Conservation (phyloP, 2,113 vertebrate genomes). For the Cheirogaleus medius region DNA sequence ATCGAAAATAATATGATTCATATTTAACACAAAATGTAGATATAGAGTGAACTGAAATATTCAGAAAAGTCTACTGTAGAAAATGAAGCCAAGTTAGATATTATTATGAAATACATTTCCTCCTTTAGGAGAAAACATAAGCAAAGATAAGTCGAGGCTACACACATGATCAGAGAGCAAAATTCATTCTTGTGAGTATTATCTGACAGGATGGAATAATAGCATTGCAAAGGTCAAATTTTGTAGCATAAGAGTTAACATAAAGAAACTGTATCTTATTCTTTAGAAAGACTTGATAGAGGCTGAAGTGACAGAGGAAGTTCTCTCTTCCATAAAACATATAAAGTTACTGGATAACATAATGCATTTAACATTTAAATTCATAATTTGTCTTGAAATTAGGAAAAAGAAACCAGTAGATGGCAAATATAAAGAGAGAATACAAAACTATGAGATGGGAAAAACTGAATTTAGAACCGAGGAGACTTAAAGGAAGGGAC, state of each 20-base stretch:
- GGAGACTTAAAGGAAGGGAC: neutral
- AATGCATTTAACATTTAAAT: neutral
- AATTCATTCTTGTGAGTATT: neutral
- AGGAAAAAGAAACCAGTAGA: neutral
- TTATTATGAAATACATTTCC: neutral
- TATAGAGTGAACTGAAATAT: neutral
- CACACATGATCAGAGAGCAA: neutral
- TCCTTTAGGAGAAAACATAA: neutral
- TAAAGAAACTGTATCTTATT: neutral
- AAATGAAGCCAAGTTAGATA: neutral
- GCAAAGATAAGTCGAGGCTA: neutral
- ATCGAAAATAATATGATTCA: neutral
- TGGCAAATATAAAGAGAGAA: neutral
- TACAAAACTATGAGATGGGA: neutral
- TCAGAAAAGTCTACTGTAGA: neutral
- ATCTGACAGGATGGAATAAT: neutral
- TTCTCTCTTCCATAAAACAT: neutral
- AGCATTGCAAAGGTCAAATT: neutral
- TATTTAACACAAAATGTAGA: neutral
- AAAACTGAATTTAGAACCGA: neutral
- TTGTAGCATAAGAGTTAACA: neutral
- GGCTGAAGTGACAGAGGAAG: neutral
- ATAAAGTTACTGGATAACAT: neutral
- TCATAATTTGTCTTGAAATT: neutral
- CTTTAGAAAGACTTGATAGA: neutral